Conservation (phyloP, 1,140 invertebrate genomes). For the Zaprionus tsacasi region DNA sequence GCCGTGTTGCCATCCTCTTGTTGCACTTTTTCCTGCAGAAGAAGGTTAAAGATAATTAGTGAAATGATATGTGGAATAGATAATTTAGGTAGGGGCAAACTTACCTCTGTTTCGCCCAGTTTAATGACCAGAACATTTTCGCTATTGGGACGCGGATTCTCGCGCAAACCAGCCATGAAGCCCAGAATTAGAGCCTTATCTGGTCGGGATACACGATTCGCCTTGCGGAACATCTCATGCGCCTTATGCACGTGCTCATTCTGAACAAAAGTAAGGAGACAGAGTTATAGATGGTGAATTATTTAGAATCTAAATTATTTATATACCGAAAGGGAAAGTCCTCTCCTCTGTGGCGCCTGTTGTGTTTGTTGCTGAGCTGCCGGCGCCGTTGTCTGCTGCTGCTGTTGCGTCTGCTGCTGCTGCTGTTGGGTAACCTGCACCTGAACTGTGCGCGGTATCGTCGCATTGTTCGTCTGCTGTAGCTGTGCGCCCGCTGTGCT, state of each 20-base stretch:
- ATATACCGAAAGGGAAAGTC: conserved; percentile 92
- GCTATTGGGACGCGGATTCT: conserved; percentile 81
- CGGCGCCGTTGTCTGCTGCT: conserved; percentile 76
- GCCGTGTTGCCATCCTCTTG: conserved; percentile 87
- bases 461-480: conserved; percentile 52
- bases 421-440: conserved; percentile 73
- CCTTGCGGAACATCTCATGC: conserved; percentile 98
- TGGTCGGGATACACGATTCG: conserved; percentile 97
- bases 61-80: too few relatives aligned
- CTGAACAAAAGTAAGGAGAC: conserved; percentile 57
- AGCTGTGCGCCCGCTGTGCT: conserved; percentile 73
- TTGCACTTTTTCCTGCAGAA: conserved; percentile 87
- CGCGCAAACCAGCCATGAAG: conserved; percentile 95
- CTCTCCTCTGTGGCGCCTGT: conserved; percentile 86
- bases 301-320: neutral
- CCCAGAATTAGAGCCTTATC: conserved; percentile 98
- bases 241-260: conserved; percentile 98
- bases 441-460: conserved; percentile 82
- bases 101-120: conserved; percentile 81
- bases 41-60: neutral
- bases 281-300: neutral
- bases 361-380: conserved; percentile 84
- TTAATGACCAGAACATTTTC: conserved; percentile 84
- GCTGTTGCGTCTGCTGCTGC: conserved; percentile 54
- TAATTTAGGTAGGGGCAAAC: neutral